Percentiles rank a stretch among this genome's conserved stretches.
phyloP scores from a whole-genome alignment of 1,140 invertebrate genomes.

The Ceratosolen solmsi region DNA sequence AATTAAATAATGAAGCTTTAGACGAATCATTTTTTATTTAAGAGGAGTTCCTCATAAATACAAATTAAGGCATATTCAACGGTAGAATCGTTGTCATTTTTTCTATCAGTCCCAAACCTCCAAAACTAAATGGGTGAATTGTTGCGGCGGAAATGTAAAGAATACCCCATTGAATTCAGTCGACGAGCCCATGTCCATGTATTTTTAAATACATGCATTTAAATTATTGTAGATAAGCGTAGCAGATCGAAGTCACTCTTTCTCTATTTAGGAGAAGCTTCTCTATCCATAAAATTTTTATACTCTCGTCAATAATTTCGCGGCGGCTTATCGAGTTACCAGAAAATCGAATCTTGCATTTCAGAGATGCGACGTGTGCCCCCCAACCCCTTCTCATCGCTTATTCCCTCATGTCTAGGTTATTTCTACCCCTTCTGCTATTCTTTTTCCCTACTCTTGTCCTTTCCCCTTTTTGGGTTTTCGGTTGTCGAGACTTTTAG shows the following conservation, averaged over 20 bases:
- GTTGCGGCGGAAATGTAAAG: not conserved
- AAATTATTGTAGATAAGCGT: not conserved
- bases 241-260: not conserved
- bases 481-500: too few species aligned
- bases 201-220: slow-evolving; percentile 11
- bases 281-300: slow-evolving; percentile 58
- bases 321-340: slow-evolving; percentile 57
- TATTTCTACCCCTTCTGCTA: slow-evolving; percentile 17
- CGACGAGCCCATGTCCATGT: slow-evolving; percentile 11
- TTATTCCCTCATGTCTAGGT: slow-evolving; percentile 46
- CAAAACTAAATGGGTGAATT: not conserved
- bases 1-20: not conserved
- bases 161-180: not conserved
- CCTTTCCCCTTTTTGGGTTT: too few species aligned
- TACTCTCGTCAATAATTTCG: slow-evolving; percentile 62
- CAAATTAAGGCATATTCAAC: not conserved
- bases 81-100: not conserved
- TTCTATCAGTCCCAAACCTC: not conserved
- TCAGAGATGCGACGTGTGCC: slow-evolving; percentile 45
- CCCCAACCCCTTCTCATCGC: too few species aligned
- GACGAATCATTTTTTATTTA: not conserved
- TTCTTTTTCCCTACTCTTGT: slow-evolving; percentile 28
- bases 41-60: not conserved
- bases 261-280: not conserved
- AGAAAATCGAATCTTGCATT: slow-evolving; percentile 58